Base-by-base conservation (phyloP, 1,140 invertebrate species). In the Drosophila hydei region DNA sequence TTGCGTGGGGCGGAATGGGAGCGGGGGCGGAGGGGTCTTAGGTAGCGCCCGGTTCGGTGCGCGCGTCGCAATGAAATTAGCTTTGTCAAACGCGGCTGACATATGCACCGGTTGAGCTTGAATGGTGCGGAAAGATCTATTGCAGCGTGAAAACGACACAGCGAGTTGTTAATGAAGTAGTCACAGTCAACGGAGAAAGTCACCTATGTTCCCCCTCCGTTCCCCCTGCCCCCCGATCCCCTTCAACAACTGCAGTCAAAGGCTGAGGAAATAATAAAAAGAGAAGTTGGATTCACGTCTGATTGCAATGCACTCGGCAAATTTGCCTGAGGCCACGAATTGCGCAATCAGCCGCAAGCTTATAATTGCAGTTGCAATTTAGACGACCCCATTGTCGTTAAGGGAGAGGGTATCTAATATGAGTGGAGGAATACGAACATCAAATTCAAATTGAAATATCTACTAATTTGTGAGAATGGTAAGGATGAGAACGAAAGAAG, bases 351-450 rank as follows among this genome's bases (percentile, higher is more conserved):
- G 62, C 67, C 78, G 75, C 36, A 67, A 64, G 73, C 81, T 87
- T 87, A 87, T 87, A 87, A 87, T 87, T 87, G 81, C 81, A 81
- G 81, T 87, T 87, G 81, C 81, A 81, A 73, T 85, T 87, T 68
- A 50, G 27, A 56, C 48, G 18, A 62, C 30, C 21, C 21, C 11
- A 40, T 62, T 52, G 48, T 62, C 16, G 47, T 19, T 50, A 14
- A 9, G 7, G 9, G 4, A 30, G 6, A 43, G n/a, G 21, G 30
- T 19, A 21, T 25, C 11, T 3, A 11, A 21, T 33, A 27, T 33
- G 16, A 4, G 7, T 11, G 36, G 5, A 12, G 6, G 4, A 40
- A 1, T 0, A 0, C 4, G 38, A 3, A n/a, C n/a, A 30, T 30
- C 9, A 7, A 33, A 12, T 11, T 33, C 9, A 3, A 33, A 11